Evolutionary conservation across 23 tunicate species (phyloP), one percentile per base, ranked within the genome.

Genomic region (Pegea sp.): DNA sequence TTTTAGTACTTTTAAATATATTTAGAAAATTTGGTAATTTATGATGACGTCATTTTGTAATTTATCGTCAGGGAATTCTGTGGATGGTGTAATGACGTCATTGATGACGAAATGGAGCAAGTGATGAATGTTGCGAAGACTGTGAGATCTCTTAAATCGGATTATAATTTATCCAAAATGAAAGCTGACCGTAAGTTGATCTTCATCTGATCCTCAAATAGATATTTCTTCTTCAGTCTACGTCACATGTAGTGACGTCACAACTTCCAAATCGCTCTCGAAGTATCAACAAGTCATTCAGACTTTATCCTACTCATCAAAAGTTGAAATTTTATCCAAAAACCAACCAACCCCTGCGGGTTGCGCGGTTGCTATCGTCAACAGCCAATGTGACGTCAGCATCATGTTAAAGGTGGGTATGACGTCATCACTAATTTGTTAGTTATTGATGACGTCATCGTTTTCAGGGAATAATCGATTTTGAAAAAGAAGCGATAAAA

Each of bases 311-410:
- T 63, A 54, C 25, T 75, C 96, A n/a, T 69, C 87, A 1, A 30
- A 32, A 1, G 78, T 87, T 44, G 7, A 52, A 26, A 38, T 76
- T 22, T 44, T 75, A 32, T 42, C 24, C 0, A 26, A 29, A 1
- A 62, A 63, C 28, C 59, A 69, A 27, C 50, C 53, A 21, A 52
- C 88, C 4, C 96, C 96, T 55, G 44, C 72, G 8, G 96, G 96
- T 21, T 87, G 96, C 64, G 96, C 78, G 33, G 74, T 75, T 38
- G 62, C 74, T 1, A 65, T 75, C 33, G 96, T 87, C 29, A 87
- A 76, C 29, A 78, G 71, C 53, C 69, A 76, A 69, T 75, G 87
- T 34, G 77, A 76, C 52, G 79, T 70, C 42, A 64, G 60, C 31
- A 28, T 87, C 20, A 54, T 87, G 88, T 44, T 87, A 25, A 76